Base-by-base conservation (phyloP, 2,113 vertebrate genomes). In the Phaethornis superciliosus region DNA sequence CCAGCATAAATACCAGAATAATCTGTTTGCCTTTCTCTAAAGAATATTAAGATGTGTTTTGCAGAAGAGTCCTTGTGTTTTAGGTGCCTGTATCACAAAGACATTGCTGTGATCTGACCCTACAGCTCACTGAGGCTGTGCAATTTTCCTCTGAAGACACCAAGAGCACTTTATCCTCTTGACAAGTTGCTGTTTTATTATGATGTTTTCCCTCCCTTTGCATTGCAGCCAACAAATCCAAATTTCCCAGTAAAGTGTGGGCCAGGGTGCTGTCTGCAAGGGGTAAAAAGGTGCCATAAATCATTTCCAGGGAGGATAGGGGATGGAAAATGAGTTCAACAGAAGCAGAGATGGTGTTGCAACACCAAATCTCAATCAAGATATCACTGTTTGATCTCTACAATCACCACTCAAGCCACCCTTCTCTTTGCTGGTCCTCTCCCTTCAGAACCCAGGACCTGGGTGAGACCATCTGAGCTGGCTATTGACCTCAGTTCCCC, bases 271-370 rank as follows among this genome's bases (percentile, higher is more conserved):
- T 0, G 0, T 74, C 47, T 67, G 42, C 33, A 70, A 69, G 12
- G 35, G 19, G 27, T 87, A 40, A 54, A 81, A 84, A 33, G 11
- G 7, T 30, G 16, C 20, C 12, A 40, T 67, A 72, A 82, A 80
- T 74, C 0, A 17, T 82, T 81, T 46, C 59, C 42, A 74, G 12
- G 22, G 54, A 56, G n/a, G 0, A 0, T 14, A 54, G 20, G 13
- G 19, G 6, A 24, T 42, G 14, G 35, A 80, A 77, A 54, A 85
- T 77, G 42, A 81, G 10, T 42, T 72, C 21, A 89, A 68, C 65
- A 89, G 74, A 75, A 51, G 67, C 40, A 76, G 75, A 81, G 21
- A 26, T 52, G 70, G 22, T 82, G 56, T 51, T 64, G 21, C 59
- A 68, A 46, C 26, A 71, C 40, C 21, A 44, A 70, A 81, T 80